phyloP scores from a whole-genome alignment of 2,888 invertebrate genomes.

The Tenthredo scrophulariae region DNA sequence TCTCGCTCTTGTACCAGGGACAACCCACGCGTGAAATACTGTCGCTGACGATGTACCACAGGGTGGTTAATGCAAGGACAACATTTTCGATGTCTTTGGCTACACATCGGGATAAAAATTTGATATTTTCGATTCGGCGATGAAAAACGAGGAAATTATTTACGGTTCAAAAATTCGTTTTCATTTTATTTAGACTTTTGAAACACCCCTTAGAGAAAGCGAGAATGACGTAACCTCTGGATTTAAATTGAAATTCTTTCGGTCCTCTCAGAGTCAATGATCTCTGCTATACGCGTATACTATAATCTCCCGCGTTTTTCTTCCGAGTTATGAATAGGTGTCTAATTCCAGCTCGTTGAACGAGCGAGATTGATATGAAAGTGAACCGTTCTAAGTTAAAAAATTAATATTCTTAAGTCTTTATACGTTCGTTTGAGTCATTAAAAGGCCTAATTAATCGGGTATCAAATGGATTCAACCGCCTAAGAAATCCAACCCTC shows the following conservation, averaged over 20 bases:
- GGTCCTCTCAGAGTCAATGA: conserved; percentile 40
- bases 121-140: not conserved
- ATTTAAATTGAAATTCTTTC: conserved; percentile 47
- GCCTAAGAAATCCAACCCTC: not conserved
- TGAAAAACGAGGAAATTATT: not conserved
- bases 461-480: not conserved
- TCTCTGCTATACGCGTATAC: not conserved
- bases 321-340: not conserved
- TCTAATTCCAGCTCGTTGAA: not conserved
- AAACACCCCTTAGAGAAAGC: conserved; percentile 27
- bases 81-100: not conserved
- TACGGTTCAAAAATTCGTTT: not conserved
- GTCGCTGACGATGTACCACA: conserved; percentile 26
- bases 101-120: not conserved
- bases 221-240: conserved; percentile 49
- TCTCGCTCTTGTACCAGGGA: conserved; percentile 19
- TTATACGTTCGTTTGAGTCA: not conserved
- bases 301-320: conserved; percentile 32
- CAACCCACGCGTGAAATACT: conserved; percentile 51
- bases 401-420: not conserved
- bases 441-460: not conserved
- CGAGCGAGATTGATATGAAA: not conserved
- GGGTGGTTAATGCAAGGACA: conserved; percentile 28
- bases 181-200: not conserved
- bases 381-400: not conserved